Evolutionary conservation across 2,797 vertebrate genomes (phyloP).

Genomic region (Poeciliopsis gracilis): DNA sequence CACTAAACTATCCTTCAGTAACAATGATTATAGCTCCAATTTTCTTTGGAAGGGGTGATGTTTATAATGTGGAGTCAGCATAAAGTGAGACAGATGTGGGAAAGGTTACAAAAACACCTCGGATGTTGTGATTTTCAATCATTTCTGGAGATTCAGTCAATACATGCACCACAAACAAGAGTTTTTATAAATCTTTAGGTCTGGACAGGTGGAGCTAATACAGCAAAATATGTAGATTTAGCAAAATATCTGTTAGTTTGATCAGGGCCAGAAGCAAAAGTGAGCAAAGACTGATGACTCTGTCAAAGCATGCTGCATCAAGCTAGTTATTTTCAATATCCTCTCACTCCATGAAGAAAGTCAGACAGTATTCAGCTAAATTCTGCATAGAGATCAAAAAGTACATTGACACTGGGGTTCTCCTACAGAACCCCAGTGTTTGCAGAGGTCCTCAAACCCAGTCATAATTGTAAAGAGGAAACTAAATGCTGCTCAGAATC

Average conservation of each 20-base stretch:
- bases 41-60: neutral
- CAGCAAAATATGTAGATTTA: neutral
- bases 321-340: neutral
- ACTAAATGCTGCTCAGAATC: conserved; percentile 41
- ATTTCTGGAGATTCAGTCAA: neutral
- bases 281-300: neutral
- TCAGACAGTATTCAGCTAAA: neutral
- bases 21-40: neutral
- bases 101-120: neutral
- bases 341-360: neutral
- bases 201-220: neutral
- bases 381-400: neutral
- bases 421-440: neutral
- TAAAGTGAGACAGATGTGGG: neutral
- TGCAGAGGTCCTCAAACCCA: conserved; percentile 4
- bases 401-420: neutral
- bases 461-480: conserved; percentile 42
- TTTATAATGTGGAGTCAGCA: neutral
- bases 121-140: neutral
- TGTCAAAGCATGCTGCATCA: neutral
- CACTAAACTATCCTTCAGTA: neutral
- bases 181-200: neutral
- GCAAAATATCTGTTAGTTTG: neutral
- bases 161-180: neutral
- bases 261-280: neutral